Percentiles rank a stretch among this genome's conserved stretches.
Evolutionary conservation across 2,113 vertebrate species (phyloP).

Genomic region (Struthio camelus): DNA sequence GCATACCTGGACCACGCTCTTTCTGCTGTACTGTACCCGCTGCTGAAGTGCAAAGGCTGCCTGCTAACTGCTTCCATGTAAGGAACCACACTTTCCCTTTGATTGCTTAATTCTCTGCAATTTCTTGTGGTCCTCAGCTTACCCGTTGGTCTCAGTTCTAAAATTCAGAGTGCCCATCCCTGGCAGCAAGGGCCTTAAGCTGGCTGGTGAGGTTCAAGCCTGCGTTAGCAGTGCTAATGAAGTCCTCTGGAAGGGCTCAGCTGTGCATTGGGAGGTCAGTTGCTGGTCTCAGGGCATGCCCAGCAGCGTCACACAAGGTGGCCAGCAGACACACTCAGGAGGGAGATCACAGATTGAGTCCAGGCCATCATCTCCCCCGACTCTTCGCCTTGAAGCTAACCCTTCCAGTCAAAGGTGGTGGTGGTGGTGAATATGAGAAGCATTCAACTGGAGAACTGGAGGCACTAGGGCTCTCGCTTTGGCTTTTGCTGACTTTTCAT

Average conservation of each 20-base stretch:
- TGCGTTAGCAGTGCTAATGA: background rate
- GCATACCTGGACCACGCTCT: too few species aligned
- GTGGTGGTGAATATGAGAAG: background rate
- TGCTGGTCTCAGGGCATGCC: background rate
- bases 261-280: background rate
- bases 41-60: background rate
- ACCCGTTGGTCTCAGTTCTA: background rate
- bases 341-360: background rate
- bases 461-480: background rate
- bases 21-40: background rate
- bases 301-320: background rate
- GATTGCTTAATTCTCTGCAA: background rate
- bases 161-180: background rate
- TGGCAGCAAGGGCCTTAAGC: background rate
- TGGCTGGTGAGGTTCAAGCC: background rate
- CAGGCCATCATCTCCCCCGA: background rate
- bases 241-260: background rate
- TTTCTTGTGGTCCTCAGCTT: background rate
- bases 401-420: background rate
- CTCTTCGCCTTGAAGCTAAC: background rate
- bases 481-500: background rate
- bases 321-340: background rate
- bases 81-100: background rate
- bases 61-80: background rate
- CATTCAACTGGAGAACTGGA: background rate